These are phyloP conservation scores for Cairina moschata DNA, from an alignment of 2,113 vertebrate species.

Conservation along the genomic window DNA sequence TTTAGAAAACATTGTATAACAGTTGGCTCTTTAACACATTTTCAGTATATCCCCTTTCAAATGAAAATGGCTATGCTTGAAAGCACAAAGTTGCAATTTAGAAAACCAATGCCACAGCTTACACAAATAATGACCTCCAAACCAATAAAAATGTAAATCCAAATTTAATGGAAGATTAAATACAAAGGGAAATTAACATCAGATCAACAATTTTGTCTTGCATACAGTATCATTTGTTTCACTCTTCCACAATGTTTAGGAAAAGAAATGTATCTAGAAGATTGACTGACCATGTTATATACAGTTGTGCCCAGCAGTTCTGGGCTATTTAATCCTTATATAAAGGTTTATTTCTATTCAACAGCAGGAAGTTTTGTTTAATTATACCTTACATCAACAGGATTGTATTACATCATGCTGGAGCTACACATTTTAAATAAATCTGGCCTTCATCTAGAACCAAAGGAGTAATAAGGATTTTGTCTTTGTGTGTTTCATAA, in stretches of 20 bases:
- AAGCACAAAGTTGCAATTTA: constrained; percentile 68
- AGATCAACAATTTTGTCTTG: constrained; percentile 57
- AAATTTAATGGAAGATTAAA: constrained; percentile 71
- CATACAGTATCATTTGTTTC: not conserved
- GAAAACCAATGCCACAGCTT: constrained; percentile 29
- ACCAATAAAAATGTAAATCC: constrained; percentile 76
- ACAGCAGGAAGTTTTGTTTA: not conserved
- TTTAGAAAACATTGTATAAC: constrained; percentile 17
- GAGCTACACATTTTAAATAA: not conserved
- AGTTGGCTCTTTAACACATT: constrained; percentile 2
- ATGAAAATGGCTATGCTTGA: constrained; percentile 70
- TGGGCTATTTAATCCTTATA: not conserved
- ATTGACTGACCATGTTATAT: not conserved
- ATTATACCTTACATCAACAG: not conserved
- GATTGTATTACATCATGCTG: not conserved
- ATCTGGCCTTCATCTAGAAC: not conserved
- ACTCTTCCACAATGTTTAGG: not conserved
- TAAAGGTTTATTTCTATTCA: not conserved
- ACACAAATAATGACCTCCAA: constrained; percentile 54
- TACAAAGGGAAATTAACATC: constrained; percentile 50
- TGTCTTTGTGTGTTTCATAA: not conserved
- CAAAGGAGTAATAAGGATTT: not conserved
- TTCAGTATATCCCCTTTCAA: constrained; percentile 55
- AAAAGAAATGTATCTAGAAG: not conserved
- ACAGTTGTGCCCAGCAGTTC: not conserved